Evolutionary conservation across 1,140 invertebrate species (phyloP).

Genomic region (Calosoma granatense): DNA sequence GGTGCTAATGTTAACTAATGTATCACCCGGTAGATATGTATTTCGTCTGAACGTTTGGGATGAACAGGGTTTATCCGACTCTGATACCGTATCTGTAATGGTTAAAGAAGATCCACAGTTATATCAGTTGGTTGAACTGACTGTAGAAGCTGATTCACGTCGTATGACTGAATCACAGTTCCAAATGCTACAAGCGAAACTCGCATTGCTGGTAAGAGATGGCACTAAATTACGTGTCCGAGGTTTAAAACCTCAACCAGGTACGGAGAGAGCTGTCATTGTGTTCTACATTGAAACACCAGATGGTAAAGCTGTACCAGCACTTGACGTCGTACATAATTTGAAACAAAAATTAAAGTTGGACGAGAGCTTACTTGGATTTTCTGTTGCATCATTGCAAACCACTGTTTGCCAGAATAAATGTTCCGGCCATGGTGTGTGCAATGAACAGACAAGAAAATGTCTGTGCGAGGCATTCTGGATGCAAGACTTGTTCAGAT

Average conservation of each 20-base stretch:
- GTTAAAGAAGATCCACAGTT: constrained; percentile 72
- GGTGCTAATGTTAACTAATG: constrained; percentile 71
- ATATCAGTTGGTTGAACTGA: constrained; percentile 68
- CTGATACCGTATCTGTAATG: constrained; percentile 74
- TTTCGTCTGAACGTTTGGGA: constrained; percentile 83
- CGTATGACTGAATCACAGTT: constrained; percentile 65
- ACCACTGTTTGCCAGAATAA: constrained; percentile 84
- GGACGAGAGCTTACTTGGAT: constrained; percentile 61
- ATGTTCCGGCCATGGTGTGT: constrained; percentile 85
- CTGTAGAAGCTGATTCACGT: constrained; percentile 59
- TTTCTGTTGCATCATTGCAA: constrained; percentile 63
- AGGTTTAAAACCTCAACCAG: constrained; percentile 28
- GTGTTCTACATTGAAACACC: constrained; percentile 46
- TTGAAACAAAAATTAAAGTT: constrained; percentile 56
- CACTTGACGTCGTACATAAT: constrained; percentile 29
- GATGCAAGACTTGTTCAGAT: constrained; percentile 66
- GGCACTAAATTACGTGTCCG: constrained; percentile 32
- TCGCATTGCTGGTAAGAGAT: constrained; percentile 51
- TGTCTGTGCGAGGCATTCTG: constrained; percentile 92
- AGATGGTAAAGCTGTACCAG: constrained; percentile 24
- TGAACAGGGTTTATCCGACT: constrained; percentile 70
- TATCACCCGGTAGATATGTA: constrained; percentile 77
- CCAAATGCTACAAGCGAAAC: constrained; percentile 60
- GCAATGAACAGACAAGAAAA: constrained; percentile 69
- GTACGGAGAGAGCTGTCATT: constrained; percentile 46